phyloP scores from a whole-genome alignment of 2,797 vertebrate species.

The Glyptemys insculpta region DNA sequence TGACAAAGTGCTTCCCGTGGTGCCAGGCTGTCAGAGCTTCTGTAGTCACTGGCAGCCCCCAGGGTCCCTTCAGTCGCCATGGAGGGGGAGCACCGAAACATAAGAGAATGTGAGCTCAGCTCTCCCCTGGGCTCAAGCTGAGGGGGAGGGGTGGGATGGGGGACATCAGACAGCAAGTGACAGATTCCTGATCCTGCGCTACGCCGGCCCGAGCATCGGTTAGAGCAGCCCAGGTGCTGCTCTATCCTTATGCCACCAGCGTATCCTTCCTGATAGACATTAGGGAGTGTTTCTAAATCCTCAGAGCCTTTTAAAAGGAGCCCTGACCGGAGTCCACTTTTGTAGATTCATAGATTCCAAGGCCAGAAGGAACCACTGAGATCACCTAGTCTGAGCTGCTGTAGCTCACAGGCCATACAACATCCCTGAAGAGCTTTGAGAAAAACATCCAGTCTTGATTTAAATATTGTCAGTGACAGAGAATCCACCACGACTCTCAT shows the following conservation, averaged over 20 bases:
- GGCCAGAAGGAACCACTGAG: neutral
- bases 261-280: neutral
- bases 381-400: neutral
- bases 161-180: neutral
- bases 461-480: no score
- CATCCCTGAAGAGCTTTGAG: neutral
- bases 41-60: neutral
- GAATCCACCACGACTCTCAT: no score
- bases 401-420: neutral
- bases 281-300: neutral
- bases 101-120: neutral
- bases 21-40: neutral
- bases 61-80: neutral
- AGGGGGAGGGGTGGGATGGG: no score
- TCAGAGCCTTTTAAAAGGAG: neutral
- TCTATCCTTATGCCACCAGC: neutral
- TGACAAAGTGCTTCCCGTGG: neutral
- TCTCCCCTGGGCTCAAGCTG: neutral
- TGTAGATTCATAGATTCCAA: neutral
- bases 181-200: no score
- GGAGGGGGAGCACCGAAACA: neutral
- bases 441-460: neutral
- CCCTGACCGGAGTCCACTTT: neutral
- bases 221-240: neutral
- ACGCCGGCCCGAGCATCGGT: neutral